A percentile compares a stretch with the other conserved stretches of the same genome.
Evolutionary conservation across 2,113 vertebrate species (phyloP).

Genomic region (Spea bombifrons): DNA sequence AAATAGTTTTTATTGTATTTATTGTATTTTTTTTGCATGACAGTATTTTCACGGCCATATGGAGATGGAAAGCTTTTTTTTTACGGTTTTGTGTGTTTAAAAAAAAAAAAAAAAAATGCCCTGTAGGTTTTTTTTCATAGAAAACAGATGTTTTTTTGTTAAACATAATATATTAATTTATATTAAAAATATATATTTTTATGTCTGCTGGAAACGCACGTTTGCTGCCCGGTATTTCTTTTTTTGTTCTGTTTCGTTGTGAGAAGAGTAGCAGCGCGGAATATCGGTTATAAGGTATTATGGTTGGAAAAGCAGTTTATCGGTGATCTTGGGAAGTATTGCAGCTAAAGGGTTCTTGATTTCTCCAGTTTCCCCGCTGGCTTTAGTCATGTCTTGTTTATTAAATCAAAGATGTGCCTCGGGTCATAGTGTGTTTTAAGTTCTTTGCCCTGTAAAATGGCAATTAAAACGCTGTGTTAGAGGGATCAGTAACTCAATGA

Average conservation of each 20-base stretch:
- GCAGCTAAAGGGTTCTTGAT: neutral
- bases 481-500: slow-evolving; percentile 60
- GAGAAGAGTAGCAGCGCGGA: neutral
- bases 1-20: too few species aligned
- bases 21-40: too few species aligned
- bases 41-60: too few species aligned
- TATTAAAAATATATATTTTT: too few species aligned
- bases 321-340: neutral
- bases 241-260: neutral
- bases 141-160: too few species aligned
- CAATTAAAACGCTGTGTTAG: slow-evolving; percentile 59
- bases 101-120: too few species aligned
- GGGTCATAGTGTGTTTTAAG: slow-evolving; percentile 20
- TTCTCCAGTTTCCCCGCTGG: neutral
- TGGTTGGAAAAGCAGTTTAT: neutral
- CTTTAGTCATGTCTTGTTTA: slow-evolving; percentile 28
- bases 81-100: too few species aligned
- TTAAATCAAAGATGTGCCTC: slow-evolving; percentile 2
- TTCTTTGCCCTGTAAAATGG: slow-evolving; percentile 52
- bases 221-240: neutral
- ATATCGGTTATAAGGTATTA: neutral
- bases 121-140: too few species aligned
- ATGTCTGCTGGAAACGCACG: too few species aligned
- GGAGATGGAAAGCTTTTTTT: too few species aligned
- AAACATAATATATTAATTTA: too few species aligned